Base-by-base conservation (phyloP, 2,113 vertebrate genomes). In the Cacatua alba region DNA sequence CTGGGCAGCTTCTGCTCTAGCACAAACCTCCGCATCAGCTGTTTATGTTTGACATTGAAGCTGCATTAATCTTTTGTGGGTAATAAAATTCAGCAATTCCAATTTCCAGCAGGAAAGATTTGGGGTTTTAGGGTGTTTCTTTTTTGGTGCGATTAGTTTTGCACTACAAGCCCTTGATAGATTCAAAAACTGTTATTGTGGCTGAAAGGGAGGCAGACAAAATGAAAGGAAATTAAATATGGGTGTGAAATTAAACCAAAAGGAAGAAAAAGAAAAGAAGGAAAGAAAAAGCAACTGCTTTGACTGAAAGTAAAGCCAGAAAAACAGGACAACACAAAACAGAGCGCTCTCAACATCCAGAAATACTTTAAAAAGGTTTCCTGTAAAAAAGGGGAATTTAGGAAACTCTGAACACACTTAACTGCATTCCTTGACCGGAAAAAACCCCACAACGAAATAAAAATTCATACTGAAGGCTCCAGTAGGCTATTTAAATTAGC, bases 181-280 rank as follows among this genome's bases (percentile, higher is more conserved):
- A 92, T 64, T 93, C 71, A 96, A 39, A 94, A 91, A 75, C 46
- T 68, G 72, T 44, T 71, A 74, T 31, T 0, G 4, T n/a, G 43
- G 82, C 55, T 69, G 70, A 87, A 96, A 90, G 17, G 23, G 57
- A 86, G 57, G 39, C 25, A 75, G 55, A 74, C 39, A 88, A 92
- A 95, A 92, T 51, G 43, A 94, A 95, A 86, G 41, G 60, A 81
- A 96, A 92, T 91, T 90, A 96, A 90, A 94, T 39, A 78, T 29
- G 64, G 51, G 77, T 89, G 70, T 93, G 85, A 96, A 94, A 96
- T 92, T 86, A 84, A 92, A 88, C 53, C 20, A 86, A 84, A 93
- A 92, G 17, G 9, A 86, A 78, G 60, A 67, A 77, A 87, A 48
- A 72, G 12, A 52, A 80, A 68, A 59, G 17, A 43, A n/a, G 10